Base-by-base conservation (phyloP, 1,140 invertebrate genomes). In the Dendrolimus kikuchii region DNA sequence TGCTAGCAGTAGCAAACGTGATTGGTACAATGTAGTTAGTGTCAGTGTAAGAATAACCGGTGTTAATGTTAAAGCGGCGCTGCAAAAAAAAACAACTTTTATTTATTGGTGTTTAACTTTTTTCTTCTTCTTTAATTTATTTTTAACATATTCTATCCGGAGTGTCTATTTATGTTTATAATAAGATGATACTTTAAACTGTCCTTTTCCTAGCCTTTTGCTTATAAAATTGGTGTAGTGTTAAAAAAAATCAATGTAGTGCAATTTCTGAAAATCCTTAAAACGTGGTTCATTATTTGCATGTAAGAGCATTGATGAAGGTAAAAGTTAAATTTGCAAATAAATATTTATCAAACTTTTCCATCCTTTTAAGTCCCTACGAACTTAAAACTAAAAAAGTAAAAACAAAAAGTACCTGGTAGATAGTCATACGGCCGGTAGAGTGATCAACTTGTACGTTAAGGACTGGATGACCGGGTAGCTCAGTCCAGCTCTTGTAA, bases 21-120 rank as follows among this genome's bases (percentile, higher is more conserved):
- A 92, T 76, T 2, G 91, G 91, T 48, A 92, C 77, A 42, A 84
- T 82, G 83, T 89, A 92, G 10, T 76, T 70, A 0, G 64, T 73
- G 10, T 68, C 64, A 8, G 60, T 40, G 0, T 46, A 43, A 5
- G 75, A 68, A 38, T 70, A 73, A 0, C 80, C 80, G 38, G 59
- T 74, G 55, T 81, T 85, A 43, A 84, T 79, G 51, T 80, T 73
- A 47, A 86, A 86, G 40, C 81, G 78, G 5, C 74, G 74, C 83
- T 86, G 62, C 51, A 57, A 59, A 36, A 45, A 45, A 54, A 51
- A 51, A 36, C 8, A 51, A n/a, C n/a, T n/a, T n/a, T n/a, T n/a
- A n/a, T n/a, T n/a, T n/a, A n/a, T n/a, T n/a, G 41, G 5, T 40
- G n/a, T 49, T 40, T 37, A 9, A n/a, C n/a, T n/a, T 23, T 23